Percentiles rank a stretch among this genome's conserved stretches.
Conservation (phyloP, 2,797 vertebrate genomes). For the Orientallactaga sibirica region DNA sequence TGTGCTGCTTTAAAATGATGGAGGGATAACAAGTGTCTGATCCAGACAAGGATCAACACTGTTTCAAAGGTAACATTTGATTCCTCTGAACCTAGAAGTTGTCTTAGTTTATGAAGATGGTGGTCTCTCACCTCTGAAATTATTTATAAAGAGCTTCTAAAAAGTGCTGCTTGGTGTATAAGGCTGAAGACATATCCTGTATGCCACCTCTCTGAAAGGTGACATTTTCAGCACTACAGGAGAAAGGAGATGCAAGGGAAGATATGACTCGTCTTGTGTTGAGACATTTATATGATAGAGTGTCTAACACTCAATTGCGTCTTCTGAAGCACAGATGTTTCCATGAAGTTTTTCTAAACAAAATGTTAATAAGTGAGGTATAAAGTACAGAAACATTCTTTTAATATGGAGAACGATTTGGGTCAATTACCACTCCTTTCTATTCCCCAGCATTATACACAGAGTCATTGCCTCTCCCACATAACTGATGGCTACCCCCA, state of each 20-base stretch:
- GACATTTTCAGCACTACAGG: not conserved
- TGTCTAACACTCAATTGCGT: not conserved
- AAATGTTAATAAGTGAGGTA: not conserved
- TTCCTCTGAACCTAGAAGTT: not conserved
- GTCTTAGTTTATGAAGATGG: slow-evolving; percentile 3
- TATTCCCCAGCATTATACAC: not conserved
- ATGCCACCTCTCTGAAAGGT: not conserved
- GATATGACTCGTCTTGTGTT: not conserved
- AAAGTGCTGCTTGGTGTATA: not conserved
- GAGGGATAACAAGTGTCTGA: not conserved
- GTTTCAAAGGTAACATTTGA: not conserved
- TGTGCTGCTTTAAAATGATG: slow-evolving; percentile 37
- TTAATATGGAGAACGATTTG: slow-evolving; percentile 2
- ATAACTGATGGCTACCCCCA: no score
- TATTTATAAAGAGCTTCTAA: not conserved
- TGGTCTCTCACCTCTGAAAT: not conserved
- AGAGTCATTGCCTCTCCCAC: no score
- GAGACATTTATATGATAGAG: not conserved
- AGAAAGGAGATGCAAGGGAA: not conserved
- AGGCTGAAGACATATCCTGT: not conserved
- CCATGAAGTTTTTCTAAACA: slow-evolving; percentile 12
- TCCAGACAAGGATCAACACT: not conserved
- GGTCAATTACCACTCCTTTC: not conserved
- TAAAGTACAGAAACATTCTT: not conserved
- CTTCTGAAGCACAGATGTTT: slow-evolving; percentile 8